Percentiles rank a stretch among this genome's conserved stretches.
These are phyloP conservation scores for Apocrypta bakeri DNA, from an alignment of 1,140 invertebrate genomes.

Conservation along the genomic window DNA sequence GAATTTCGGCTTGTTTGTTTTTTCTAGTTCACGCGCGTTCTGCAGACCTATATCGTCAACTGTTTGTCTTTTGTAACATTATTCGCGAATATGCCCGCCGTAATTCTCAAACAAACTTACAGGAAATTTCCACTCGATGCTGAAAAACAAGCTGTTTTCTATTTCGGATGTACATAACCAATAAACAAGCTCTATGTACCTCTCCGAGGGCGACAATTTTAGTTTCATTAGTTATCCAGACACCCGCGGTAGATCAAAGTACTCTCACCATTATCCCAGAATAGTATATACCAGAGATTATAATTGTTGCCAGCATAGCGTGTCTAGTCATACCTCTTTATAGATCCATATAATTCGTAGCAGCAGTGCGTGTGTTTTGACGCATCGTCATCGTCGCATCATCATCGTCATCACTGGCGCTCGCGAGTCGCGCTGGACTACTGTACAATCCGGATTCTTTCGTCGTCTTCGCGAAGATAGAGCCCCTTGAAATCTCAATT, in stretches of 20 bases:
- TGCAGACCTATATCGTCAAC: not conserved
- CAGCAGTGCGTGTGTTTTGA: not conserved
- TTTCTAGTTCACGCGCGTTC: not conserved
- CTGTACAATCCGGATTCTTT: too few relatives aligned
- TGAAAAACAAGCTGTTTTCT: too few relatives aligned
- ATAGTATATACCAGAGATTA: too few relatives aligned
- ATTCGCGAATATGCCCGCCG: not conserved
- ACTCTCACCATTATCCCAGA: too few relatives aligned
- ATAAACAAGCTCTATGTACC: too few relatives aligned
- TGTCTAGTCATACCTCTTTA: not conserved
- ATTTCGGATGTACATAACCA: not conserved
- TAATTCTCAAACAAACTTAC: not conserved
- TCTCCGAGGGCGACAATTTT: too few relatives aligned
- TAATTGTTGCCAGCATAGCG: too few relatives aligned
- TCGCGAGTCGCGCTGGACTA: too few relatives aligned
- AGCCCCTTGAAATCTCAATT: constrained; percentile 51
- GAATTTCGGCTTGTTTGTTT: not conserved
- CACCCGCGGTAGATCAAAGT: too few relatives aligned
- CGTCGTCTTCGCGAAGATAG: too few relatives aligned
- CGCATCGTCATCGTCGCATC: not conserved
- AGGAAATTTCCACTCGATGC: too few relatives aligned
- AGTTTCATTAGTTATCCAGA: too few relatives aligned
- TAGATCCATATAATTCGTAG: constrained; percentile 15
- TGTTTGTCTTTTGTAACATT: not conserved
- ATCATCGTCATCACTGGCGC: not conserved